These are phyloP conservation scores for Lepus timidus DNA, from an alignment of 2,113 vertebrate species.

Conservation along the genomic window DNA sequence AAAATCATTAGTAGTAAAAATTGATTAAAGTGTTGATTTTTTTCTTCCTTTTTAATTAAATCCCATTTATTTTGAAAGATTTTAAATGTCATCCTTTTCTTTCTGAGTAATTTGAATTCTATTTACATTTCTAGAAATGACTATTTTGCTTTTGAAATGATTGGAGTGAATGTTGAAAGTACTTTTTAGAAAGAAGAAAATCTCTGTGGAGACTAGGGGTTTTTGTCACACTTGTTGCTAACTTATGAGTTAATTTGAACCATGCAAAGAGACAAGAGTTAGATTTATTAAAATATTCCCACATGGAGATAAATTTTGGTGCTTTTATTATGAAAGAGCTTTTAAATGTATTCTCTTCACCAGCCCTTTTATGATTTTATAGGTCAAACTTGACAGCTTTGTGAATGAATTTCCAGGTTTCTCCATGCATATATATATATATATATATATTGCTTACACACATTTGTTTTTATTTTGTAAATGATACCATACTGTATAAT, in stretches of 20 bases:
- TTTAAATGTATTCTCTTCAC: background rate
- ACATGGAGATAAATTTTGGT: background rate
- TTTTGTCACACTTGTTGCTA: background rate
- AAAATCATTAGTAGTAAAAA: background rate
- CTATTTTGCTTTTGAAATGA: conserved; percentile 24
- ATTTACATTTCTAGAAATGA: background rate
- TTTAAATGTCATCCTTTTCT: conserved; percentile 14
- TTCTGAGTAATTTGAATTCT: background rate
- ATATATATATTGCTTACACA: background rate
- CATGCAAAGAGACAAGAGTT: background rate
- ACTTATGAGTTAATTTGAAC: background rate
- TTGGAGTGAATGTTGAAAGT: background rate
- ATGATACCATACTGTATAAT: background rate
- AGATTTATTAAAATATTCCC: background rate
- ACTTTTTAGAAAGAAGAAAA: conserved; percentile 39
- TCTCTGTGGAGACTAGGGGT: background rate
- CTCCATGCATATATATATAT: background rate
- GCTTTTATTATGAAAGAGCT: conserved; percentile 2
- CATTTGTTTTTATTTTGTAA: background rate
- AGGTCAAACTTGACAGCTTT: background rate
- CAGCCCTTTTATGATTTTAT: background rate
- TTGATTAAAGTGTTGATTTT: background rate
- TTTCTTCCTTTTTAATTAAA: background rate
- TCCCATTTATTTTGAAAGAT: conserved; percentile 22
- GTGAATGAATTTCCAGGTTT: background rate